Evolutionary conservation across 2,113 vertebrate species (phyloP).

Genomic region (Ondatra zibethicus): DNA sequence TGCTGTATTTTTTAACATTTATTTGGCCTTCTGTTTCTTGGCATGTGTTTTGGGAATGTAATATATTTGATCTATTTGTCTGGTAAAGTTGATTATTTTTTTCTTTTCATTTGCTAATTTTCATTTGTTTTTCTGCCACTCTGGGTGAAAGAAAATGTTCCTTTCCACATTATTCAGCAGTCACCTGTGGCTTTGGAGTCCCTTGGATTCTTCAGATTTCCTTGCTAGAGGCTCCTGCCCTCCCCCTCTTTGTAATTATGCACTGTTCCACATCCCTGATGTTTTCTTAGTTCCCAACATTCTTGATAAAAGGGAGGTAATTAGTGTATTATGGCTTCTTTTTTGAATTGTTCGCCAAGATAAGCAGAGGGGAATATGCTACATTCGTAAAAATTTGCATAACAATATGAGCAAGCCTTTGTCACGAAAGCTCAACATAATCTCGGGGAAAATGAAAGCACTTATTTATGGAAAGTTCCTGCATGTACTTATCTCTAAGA

Average conservation of each 20-base stretch:
- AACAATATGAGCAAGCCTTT: constrained; percentile 54
- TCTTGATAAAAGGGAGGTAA: constrained; percentile 62
- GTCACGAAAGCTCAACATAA: neutral
- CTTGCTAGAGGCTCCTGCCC: constrained; percentile 23
- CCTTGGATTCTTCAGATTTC: neutral
- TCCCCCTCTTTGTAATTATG: constrained; percentile 24
- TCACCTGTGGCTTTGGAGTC: neutral
- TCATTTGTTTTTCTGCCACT: neutral
- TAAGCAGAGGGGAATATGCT: constrained; percentile 52
- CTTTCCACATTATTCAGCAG: neutral
- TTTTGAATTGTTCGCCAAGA: constrained; percentile 56
- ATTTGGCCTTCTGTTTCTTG: neutral
- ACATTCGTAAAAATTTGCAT: constrained; percentile 67
- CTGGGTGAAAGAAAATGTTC: neutral
- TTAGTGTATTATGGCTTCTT: constrained; percentile 57
- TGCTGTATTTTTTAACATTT: neutral
- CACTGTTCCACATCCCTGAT: constrained; percentile 40
- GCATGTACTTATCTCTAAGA: constrained; percentile 56
- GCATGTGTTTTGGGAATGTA: neutral
- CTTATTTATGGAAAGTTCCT: constrained; percentile 67
- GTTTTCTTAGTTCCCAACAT: constrained; percentile 61
- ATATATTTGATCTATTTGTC: neutral
- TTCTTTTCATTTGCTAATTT: neutral
- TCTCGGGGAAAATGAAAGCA: constrained; percentile 33
- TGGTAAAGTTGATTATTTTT: neutral